These are phyloP conservation scores for Idaea straminata DNA, from an alignment of 2,888 invertebrate species.

Conservation along the genomic window DNA sequence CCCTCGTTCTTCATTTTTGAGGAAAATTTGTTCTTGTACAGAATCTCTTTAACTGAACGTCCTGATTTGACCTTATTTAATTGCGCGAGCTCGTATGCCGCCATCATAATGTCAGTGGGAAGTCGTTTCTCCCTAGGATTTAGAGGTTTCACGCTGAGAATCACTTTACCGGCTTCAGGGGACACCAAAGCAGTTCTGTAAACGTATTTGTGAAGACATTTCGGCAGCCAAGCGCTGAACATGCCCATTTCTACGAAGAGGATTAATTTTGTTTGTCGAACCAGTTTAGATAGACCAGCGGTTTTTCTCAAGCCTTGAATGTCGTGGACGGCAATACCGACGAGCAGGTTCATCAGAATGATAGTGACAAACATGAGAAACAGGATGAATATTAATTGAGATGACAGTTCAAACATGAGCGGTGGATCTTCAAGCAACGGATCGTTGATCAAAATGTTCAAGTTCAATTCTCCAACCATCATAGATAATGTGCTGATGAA, in stretches of 20 bases:
- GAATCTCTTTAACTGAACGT: constrained; percentile 81
- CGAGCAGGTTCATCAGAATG: constrained; percentile 90
- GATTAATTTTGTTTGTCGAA: constrained; percentile 90
- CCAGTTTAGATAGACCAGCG: constrained; percentile 89
- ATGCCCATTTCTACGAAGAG: constrained; percentile 90
- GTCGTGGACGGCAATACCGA: constrained; percentile 93
- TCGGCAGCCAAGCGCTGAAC: constrained; percentile 88
- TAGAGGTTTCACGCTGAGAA: constrained; percentile 89
- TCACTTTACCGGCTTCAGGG: constrained; percentile 90
- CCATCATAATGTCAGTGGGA: constrained; percentile 88
- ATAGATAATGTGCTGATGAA: constrained; percentile 91
- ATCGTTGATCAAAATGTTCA: constrained; percentile 87
- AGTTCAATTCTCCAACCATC: constrained; percentile 93
- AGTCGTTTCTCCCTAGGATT: constrained; percentile 90
- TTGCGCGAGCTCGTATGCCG: constrained; percentile 89
- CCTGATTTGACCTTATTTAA: constrained; percentile 84
- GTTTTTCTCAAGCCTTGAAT: constrained; percentile 92
- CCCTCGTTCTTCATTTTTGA: constrained; percentile 82
- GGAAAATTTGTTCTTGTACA: constrained; percentile 80
- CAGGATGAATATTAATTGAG: constrained; percentile 89
- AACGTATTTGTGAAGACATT: constrained; percentile 85
- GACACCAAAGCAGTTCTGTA: constrained; percentile 90
- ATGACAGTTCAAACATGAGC: constrained; percentile 86
- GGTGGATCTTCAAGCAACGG: constrained; percentile 85
- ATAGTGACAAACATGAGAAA: constrained; percentile 92